Base-by-base conservation (phyloP, 1,140 invertebrate genomes). In the Dreissena rostriformis region DNA sequence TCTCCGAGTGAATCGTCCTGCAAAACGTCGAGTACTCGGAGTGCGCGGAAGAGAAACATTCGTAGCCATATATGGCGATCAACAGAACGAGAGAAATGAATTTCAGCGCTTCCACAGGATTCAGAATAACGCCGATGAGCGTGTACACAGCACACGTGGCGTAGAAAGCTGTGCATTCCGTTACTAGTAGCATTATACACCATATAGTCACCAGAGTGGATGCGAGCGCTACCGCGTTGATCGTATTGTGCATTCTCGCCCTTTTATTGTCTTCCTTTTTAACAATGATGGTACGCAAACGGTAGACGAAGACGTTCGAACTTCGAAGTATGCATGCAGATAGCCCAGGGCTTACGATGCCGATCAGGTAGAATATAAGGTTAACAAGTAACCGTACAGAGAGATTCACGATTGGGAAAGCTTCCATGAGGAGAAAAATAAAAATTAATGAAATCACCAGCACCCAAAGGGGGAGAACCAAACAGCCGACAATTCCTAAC, bases 81-180 rank as follows among this genome's bases (percentile, higher is more conserved):
- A 81, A 55, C 11, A 81, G 26, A 8, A 72, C 29, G 2, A 81
- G 22, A 52, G 79, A 81, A 4, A 73, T 51, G 53, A 63, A 81
- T 26, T 81, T 81, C 79, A 81, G 72, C 12, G 70, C 73, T 39
- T 81, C 68, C 2, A 26, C 10, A 10, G 79, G 71, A 57, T 72
- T 72, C 4, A 81, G 49, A 52, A 81, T 81, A 51, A 81, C 52
- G 14, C 79, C 79, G 10, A 81, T 29, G 11, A 81, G 12, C 0
- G 28, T 55, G 26, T 81, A 81, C 4, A 81, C 53, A 0, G 57
- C 57, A 49, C 68, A 63, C 52, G 65, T 70, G 14, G 51, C 71
- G 65, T 81, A 81, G 26, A 81, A 81, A 12, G 79, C 15, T 24
- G 73, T 65, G 19, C 79, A 81, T n/a, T 72, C 70, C 14, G 71